Percentiles rank a stretch among this genome's conserved stretches.
Conservation (phyloP, 1,140 invertebrate species). For the Phthorimaea operculella region DNA sequence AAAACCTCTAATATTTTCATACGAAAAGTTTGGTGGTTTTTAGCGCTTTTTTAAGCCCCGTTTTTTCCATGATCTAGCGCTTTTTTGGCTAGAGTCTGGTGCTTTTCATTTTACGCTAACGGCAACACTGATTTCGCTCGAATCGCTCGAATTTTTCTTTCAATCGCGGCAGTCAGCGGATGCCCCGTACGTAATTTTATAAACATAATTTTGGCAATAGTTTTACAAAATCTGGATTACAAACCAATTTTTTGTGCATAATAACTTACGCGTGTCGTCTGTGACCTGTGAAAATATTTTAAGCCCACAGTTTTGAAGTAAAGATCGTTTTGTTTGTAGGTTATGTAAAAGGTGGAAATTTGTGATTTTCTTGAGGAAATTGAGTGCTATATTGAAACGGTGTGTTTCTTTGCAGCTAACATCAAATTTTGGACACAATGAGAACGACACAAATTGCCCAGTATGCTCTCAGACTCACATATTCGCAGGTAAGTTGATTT, state of each 20-base stretch:
- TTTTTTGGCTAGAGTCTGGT: too few relatives aligned
- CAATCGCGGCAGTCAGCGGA: conserved; percentile 44
- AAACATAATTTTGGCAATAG: conserved; percentile 17
- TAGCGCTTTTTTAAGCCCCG: too few relatives aligned
- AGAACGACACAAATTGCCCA: conserved; percentile 57
- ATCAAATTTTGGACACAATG: conserved; percentile 49
- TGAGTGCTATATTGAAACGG: conserved; percentile 13
- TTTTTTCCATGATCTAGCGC: too few relatives aligned
- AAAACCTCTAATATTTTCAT: too few relatives aligned
- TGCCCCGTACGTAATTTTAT: conserved; percentile 41
- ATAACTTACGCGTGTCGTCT: background rate
- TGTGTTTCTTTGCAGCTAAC: conserved; percentile 44
- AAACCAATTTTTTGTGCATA: background rate
- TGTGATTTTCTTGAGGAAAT: conserved; percentile 19
- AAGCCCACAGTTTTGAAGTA: too few relatives aligned
- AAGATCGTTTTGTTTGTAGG: conserved; percentile 21
- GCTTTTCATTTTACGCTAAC: too few relatives aligned
- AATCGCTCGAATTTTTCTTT: conserved; percentile 31
- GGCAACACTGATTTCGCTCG: too few relatives aligned
- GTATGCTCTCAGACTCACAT: conserved; percentile 61
- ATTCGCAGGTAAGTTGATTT: conserved; percentile 52
- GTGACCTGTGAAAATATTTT: background rate
- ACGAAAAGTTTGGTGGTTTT: too few relatives aligned
- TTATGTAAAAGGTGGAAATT: conserved; percentile 41
- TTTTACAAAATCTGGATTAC: background rate